Conservation (phyloP, 2,888 invertebrate genomes). For the Pachymerium ferrugineum region DNA sequence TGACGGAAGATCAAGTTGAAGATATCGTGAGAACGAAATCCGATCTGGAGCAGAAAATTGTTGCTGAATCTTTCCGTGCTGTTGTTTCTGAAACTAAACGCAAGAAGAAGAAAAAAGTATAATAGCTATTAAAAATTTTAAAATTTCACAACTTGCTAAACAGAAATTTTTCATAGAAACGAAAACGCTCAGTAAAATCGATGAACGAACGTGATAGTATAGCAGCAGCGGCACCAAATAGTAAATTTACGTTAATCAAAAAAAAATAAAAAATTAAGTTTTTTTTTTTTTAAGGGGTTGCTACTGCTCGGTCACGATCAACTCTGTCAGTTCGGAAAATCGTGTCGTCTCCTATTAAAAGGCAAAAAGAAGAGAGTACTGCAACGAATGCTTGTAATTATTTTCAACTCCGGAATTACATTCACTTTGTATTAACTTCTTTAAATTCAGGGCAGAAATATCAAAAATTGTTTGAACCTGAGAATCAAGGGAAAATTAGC, state of each 20-base stretch:
- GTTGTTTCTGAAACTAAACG: too few relatives aligned
- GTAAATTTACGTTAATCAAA: background rate
- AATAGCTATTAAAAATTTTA: too few relatives aligned
- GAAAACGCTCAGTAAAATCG: background rate
- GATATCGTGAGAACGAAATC: background rate
- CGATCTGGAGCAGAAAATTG: too few relatives aligned
- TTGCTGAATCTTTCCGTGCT: too few relatives aligned
- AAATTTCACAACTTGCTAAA: background rate
- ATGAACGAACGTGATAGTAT: background rate
- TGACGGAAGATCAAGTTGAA: background rate
- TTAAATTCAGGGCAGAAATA: background rate
- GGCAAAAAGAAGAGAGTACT: background rate
- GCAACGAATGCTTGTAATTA: background rate
- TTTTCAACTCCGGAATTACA: background rate
- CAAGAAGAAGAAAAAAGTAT: background rate
- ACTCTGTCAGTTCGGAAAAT: background rate
- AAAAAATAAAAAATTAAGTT: background rate
- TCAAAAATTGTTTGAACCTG: background rate
- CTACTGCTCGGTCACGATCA: background rate
- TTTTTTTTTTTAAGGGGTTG: background rate
- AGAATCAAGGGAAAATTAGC: background rate
- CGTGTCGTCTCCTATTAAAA: background rate
- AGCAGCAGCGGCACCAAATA: background rate
- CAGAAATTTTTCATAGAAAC: background rate
- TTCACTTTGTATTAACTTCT: too few relatives aligned